A percentile compares a stretch with the other conserved stretches of the same genome.
These are phyloP conservation scores for Saccostrea echinata DNA, from an alignment of 1,140 invertebrate species.

Conservation along the genomic window DNA sequence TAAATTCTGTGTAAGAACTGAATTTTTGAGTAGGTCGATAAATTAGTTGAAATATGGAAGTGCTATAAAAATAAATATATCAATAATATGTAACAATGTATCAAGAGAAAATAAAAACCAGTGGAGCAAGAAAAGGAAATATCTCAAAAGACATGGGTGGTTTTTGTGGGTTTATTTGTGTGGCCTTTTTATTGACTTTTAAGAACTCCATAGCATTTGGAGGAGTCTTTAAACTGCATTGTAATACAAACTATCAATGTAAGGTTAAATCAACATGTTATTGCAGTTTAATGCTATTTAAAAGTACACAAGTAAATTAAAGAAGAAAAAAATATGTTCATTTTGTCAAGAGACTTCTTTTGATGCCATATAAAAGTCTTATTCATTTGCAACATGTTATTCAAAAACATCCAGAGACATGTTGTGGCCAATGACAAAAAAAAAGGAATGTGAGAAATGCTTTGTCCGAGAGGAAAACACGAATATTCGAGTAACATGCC, in stretches of 20 bases:
- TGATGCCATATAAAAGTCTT: background rate
- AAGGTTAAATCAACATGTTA: constrained; percentile 22
- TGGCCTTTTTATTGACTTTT: constrained; percentile 35
- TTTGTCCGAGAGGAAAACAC: constrained; percentile 17
- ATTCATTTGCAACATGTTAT: constrained; percentile 13
- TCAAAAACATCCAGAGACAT: constrained; percentile 4
- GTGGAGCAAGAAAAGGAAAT: background rate
- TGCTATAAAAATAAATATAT: background rate
- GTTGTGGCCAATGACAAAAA: background rate
- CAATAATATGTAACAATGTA: background rate
- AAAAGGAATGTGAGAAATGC: constrained; percentile 24
- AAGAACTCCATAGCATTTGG: constrained; percentile 5
- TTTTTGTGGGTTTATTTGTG: constrained; percentile 3
- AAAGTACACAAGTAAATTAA: constrained; percentile 35
- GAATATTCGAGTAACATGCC: background rate
- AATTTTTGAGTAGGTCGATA: constrained; percentile 4
- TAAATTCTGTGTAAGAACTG: constrained; percentile 3
- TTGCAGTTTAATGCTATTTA: constrained; percentile 33
- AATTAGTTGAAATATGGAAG: background rate
- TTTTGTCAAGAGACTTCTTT: background rate
- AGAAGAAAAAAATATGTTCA: constrained; percentile 5
- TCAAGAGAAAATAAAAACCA: constrained; percentile 1
- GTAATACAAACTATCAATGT: constrained; percentile 23
- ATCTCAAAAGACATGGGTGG: background rate
- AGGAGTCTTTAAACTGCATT: constrained; percentile 32